Evolutionary conservation across 2,113 vertebrate species (phyloP), one percentile per base, ranked within the genome.

Genomic region (Ploceus nigricollis): DNA sequence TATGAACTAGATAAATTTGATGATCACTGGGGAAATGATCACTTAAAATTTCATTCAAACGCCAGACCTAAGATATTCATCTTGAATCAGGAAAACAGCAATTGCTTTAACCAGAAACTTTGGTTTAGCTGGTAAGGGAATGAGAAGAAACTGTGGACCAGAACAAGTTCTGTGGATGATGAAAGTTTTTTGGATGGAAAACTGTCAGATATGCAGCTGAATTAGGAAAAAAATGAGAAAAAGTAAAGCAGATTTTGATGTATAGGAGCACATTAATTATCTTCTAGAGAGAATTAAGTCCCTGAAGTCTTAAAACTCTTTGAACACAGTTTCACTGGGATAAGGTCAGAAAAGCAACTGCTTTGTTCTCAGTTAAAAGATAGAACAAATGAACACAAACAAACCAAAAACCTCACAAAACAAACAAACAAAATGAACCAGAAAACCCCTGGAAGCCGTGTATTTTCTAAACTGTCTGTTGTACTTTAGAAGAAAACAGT

Each of bases 351-450:
- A 83, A 88, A 77, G 54, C 23, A 86, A 57, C n/a, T 80, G 57
- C 94, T 95, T 96, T 95, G 88, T 95, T 94, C 88, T 95, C 90
- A 82, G 53, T 72, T 92, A 65, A 82, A 93, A 79, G 50, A 70
- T 15, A 82, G 89, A 82, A 64, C 14, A 42, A 88, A 78, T 54
- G 17, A 57, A 78, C 56, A 51, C 14, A 90, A 96, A 66, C 4
- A 54, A 56, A 60, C 11, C 6, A 20, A 65, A 54, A 24, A 2
- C 15, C 5, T 39, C 35, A 39, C 8, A 45, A 78, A 92, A 50
- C 24, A 87, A 69, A 24, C 6, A 35, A 51, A 24, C 25, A 30
- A 88, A 72, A 8, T 9, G 2, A 24, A 45, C 10, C 39, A 56
- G 50, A 87, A 45, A 13, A 1, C n/a, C 28, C 27, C 40, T n/a